These are phyloP conservation scores for Cetoscarus ocellatus DNA, from an alignment of 2,797 vertebrate species.

Conservation along the genomic window DNA sequence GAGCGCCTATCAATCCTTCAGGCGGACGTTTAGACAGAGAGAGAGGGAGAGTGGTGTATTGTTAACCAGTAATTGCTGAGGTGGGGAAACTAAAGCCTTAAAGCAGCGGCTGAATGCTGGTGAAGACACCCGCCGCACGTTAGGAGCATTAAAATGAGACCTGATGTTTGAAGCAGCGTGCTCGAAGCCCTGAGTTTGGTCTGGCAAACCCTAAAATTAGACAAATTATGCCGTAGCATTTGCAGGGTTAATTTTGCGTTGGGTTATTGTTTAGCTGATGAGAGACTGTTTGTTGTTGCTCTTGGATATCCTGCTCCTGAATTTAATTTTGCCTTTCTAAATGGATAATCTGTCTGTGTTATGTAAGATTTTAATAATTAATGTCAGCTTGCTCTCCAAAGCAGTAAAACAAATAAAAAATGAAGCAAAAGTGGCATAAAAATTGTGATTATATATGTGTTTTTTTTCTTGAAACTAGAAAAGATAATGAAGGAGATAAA, in stretches of 20 bases:
- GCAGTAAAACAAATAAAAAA: conserved; percentile 17
- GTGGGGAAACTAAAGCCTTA: conserved; percentile 45
- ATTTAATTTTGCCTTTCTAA: conserved; percentile 12
- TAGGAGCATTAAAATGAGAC: not conserved
- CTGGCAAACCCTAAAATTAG: conserved; percentile 38
- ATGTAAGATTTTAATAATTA: conserved; percentile 53
- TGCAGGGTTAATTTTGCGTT: conserved; percentile 2
- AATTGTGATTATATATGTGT: too few species aligned
- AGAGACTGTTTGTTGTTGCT: conserved; percentile 14
- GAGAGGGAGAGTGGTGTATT: conserved; percentile 21
- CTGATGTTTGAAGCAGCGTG: conserved; percentile 28
- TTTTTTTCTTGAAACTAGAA: too few species aligned
- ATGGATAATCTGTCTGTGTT: conserved; percentile 28
- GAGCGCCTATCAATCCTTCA: conserved; percentile 43
- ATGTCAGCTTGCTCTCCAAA: conserved; percentile 15
- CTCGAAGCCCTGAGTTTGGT: conserved; percentile 47
- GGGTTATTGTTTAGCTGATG: conserved; percentile 22
- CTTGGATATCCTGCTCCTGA: not conserved
- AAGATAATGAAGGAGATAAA: too few species aligned
- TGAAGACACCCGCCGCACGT: conserved; percentile 44
- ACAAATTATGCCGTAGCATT: conserved; percentile 35
- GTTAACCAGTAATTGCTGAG: conserved; percentile 52
- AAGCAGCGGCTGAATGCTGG: conserved; percentile 34
- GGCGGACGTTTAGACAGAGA: conserved; percentile 19
- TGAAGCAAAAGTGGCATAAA: too few species aligned